A percentile compares a stretch with the other conserved stretches of the same genome.
phyloP scores from a whole-genome alignment of 2,113 vertebrate species.

The Tiliqua scincoides region DNA sequence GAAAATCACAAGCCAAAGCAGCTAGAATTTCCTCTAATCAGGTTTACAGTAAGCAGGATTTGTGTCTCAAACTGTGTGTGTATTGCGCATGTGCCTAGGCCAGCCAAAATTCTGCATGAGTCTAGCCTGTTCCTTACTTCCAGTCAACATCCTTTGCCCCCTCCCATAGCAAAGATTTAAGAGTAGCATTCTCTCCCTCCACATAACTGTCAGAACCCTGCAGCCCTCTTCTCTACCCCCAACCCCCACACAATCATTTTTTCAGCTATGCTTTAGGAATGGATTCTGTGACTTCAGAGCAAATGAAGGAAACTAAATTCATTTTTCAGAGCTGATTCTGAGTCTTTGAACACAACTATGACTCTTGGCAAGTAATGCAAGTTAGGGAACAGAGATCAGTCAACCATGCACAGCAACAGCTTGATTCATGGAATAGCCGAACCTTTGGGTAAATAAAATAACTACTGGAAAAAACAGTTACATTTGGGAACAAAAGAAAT shows the following conservation, averaged over 20 bases:
- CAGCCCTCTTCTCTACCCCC: conserved; percentile 7
- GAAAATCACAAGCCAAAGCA: background rate
- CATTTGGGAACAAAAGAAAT: background rate
- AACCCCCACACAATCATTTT: background rate
- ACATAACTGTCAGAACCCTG: background rate
- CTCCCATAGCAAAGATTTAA: background rate
- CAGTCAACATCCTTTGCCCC: background rate
- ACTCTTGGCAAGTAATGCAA: conserved; percentile 11
- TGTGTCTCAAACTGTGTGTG: background rate
- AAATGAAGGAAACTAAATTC: background rate
- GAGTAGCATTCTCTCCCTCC: background rate
- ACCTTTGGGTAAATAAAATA: background rate
- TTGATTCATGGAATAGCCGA: background rate
- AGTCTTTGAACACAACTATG: background rate
- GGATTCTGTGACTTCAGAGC: conserved; percentile 22
- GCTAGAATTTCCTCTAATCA: background rate
- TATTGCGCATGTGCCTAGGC: background rate
- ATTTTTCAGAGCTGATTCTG: conserved; percentile 3
- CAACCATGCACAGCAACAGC: background rate
- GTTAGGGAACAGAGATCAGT: background rate
- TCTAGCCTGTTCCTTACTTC: background rate
- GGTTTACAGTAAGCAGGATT: background rate
- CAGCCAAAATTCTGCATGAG: background rate
- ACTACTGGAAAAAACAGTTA: background rate
- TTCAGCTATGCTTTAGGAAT: background rate